phyloP scores from a whole-genome alignment of 2,113 vertebrate species.

The Philantomba maxwellii region DNA sequence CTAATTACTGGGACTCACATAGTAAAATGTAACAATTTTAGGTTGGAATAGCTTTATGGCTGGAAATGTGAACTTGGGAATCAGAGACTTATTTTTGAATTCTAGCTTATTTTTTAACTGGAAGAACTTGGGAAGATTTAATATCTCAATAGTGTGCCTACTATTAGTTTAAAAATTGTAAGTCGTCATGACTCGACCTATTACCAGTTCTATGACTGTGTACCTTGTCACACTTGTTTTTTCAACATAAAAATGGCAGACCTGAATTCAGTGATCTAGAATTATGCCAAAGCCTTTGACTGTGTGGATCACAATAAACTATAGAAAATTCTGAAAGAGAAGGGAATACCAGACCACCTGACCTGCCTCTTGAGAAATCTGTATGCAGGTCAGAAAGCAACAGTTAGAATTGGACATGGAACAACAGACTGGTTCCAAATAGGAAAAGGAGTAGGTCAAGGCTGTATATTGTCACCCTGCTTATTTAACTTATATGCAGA shows the following conservation, averaged over 20 bases:
- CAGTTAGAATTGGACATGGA: too few species aligned
- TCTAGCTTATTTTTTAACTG: neutral
- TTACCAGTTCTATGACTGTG: neutral
- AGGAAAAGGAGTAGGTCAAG: too few species aligned
- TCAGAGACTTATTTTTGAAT: neutral
- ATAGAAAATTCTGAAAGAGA: too few species aligned
- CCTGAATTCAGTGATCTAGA: neutral
- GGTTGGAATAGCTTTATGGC: neutral
- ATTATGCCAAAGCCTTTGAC: too few species aligned
- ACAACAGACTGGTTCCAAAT: too few species aligned
- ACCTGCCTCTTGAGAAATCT: too few species aligned
- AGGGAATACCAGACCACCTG: too few species aligned
- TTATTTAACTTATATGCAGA: too few species aligned
- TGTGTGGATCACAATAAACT: too few species aligned
- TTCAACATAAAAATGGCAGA: neutral
- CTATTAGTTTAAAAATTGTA: neutral
- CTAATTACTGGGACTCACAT: neutral
- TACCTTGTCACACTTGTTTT: neutral
- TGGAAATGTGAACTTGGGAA: neutral
- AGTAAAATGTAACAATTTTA: neutral
- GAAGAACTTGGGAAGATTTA: neutral
- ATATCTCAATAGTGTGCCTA: neutral
- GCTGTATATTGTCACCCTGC: too few species aligned
- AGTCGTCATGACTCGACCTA: neutral
- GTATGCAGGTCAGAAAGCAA: too few species aligned